A percentile compares a stretch with the other conserved stretches of the same genome.
These are phyloP conservation scores for Poeciliopsis infans DNA, from an alignment of 2,797 vertebrate species.

Conservation along the genomic window DNA sequence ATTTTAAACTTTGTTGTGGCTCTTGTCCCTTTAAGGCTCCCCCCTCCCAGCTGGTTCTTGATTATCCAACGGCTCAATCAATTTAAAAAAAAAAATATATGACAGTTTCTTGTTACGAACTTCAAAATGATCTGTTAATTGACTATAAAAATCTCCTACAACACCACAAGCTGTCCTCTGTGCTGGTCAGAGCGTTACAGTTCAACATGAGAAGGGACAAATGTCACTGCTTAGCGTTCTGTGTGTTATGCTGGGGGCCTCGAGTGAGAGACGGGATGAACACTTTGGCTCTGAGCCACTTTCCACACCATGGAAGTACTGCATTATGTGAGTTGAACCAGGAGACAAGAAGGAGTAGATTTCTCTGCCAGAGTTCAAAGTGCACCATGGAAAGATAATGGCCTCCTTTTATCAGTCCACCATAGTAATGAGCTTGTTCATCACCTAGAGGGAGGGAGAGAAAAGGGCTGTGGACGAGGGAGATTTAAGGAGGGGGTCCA, in stretches of 20 bases:
- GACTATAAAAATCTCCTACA: neutral
- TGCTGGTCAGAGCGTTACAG: constrained; percentile 24
- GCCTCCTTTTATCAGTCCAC: constrained; percentile 65
- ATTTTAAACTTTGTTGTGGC: neutral
- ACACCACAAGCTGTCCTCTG: constrained; percentile 1
- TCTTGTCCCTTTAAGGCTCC: neutral
- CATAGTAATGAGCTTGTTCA: constrained; percentile 74
- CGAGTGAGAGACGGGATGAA: neutral
- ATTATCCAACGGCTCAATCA: neutral
- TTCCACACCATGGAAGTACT: constrained; percentile 15
- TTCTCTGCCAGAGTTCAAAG: constrained; percentile 71
- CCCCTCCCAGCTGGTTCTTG: neutral
- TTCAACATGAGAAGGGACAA: neutral
- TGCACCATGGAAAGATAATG: constrained; percentile 63
- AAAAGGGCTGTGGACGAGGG: constrained; percentile 3
- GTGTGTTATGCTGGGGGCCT: constrained; percentile 17
- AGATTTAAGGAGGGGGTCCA: constrained; percentile 23
- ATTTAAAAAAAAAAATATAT: neutral
- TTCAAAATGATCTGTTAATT: neutral
- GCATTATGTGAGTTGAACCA: constrained; percentile 56
- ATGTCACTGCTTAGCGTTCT: constrained; percentile 7
- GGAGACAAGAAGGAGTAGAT: constrained; percentile 43
- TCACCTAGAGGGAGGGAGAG: constrained; percentile 54
- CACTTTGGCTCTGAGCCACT: constrained; percentile 41
- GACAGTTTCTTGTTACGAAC: neutral